Base-by-base conservation (phyloP, 1,140 invertebrate species). In the Proales similis region DNA sequence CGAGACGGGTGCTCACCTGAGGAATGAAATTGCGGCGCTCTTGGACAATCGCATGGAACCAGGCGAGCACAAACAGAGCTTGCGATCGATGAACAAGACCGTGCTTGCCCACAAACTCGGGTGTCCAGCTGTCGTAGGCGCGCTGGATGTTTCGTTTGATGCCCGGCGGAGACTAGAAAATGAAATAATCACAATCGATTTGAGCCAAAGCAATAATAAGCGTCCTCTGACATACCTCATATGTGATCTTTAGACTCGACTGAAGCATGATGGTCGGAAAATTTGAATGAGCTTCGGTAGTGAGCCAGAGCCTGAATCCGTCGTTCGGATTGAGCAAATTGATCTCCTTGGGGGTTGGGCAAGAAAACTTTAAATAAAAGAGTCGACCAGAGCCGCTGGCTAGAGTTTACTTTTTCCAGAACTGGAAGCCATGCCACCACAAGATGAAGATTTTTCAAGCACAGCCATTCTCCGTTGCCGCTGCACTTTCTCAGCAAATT, bases 381-480 rank as follows among this genome's bases (percentile, higher is more conserved):
- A 30, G n/a, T n/a, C n/a, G n/a, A n/a, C n/a, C 47, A 60, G 2
- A 3, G 2, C 39, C 2, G n/a, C n/a, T 22, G 3, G 11, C n/a
- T 42, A 29, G 51, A 48, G 66, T 77, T 77, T n/a, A n/a, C n/a
- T 70, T 87, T 82, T 63, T 88, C 85, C 30, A 92, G 72, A 17
- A 78, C 71, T 1, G 83, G 82, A 1, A 92, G 71, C 83, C 86
- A 90, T 27, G 81, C 78, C 0, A 83, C 82, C 11, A 88, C 85
- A 11, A 94, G 76, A 72, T 94, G 90, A 0, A 93, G 77, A 74
- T 94, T 94, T 72, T 90, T 91, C 27, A 92, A 71, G 43, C 85
- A 82, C 3, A 89, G 69, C 87, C 87, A 90, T 14, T 80, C 74
- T 3, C 85, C 85, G 63, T 79, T 74, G 53, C 73, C 71, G 14